phyloP scores from a whole-genome alignment of 2,113 vertebrate genomes.

The Helogale parvula region DNA sequence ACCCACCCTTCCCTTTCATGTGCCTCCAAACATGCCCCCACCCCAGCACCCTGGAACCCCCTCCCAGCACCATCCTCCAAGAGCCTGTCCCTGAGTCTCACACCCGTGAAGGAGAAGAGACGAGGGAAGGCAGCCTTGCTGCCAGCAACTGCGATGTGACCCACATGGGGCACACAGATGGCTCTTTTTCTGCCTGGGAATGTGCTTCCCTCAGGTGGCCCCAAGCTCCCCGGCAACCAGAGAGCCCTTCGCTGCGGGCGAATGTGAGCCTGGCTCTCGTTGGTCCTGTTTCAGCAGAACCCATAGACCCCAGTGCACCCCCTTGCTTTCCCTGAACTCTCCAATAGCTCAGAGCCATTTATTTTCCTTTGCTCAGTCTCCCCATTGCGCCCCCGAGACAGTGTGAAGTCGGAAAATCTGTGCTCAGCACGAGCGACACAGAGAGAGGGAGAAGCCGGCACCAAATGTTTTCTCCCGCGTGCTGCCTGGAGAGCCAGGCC shows the following conservation, averaged over 20 bases:
- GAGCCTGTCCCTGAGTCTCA: not conserved
- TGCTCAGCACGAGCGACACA: slow-evolving; percentile 45
- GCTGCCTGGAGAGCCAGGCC: not conserved
- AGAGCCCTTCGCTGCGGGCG: not conserved
- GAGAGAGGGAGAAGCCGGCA: not conserved
- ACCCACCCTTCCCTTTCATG: not conserved
- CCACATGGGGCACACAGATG: not conserved
- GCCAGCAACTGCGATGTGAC: not conserved
- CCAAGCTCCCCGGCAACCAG: not conserved
- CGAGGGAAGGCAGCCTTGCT: not conserved
- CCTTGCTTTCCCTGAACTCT: not conserved
- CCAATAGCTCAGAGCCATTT: not conserved
- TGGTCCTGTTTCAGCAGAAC: not conserved
- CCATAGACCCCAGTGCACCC: not conserved
- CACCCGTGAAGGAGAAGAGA: not conserved
- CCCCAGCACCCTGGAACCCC: accelerated
- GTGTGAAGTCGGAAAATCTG: slow-evolving; percentile 45
- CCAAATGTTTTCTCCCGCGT: slow-evolving; percentile 8
- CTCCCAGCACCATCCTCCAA: accelerated
- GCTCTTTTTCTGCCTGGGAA: not conserved
- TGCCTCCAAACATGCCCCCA: not conserved
- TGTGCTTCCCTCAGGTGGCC: not conserved
- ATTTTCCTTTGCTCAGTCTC: slow-evolving; percentile 41
- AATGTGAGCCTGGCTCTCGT: not conserved
- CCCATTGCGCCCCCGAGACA: not conserved